phyloP scores from a whole-genome alignment of 2,797 vertebrate genomes.

The Dendrocincla tyrannina region DNA sequence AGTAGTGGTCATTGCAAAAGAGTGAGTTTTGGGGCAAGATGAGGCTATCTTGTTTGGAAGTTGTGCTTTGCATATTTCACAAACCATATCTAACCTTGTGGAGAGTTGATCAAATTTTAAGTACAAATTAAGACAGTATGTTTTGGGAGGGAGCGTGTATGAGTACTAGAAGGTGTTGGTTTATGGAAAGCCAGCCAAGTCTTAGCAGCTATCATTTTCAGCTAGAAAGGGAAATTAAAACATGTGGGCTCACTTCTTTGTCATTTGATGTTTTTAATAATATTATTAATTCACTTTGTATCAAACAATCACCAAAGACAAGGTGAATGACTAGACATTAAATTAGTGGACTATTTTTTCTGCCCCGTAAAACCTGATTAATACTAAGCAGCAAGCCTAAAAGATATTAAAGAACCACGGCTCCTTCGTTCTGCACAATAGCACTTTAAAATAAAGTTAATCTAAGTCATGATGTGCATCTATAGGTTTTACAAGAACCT shows the following conservation, averaged over 20 bases:
- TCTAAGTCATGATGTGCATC: constrained; percentile 45
- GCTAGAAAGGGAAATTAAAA: background rate
- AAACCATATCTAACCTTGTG: background rate
- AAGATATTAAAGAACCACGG: constrained; percentile 9
- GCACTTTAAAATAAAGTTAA: constrained; percentile 60
- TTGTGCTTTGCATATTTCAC: background rate
- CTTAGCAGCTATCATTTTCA: background rate
- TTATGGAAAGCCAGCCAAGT: background rate
- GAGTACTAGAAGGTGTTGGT: background rate
- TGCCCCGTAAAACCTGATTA: constrained; percentile 30
- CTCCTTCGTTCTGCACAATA: background rate
- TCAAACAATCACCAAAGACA: background rate
- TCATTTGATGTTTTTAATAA: constrained; percentile 7
- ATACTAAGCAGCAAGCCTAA: background rate
- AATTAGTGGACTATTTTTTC: background rate
- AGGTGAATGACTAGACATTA: background rate
- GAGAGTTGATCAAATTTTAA: background rate
- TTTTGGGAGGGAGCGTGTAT: background rate
- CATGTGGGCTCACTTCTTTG: background rate
- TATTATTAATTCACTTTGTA: background rate
- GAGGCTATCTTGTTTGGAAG: accelerated
- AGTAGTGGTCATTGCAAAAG: background rate
- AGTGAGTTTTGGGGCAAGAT: background rate
- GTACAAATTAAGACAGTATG: background rate
- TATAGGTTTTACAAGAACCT: constrained; percentile 55